phyloP scores from a whole-genome alignment of 35 echinoderm and acorn worm genomes.

The Eucidaris tribuloides region DNA sequence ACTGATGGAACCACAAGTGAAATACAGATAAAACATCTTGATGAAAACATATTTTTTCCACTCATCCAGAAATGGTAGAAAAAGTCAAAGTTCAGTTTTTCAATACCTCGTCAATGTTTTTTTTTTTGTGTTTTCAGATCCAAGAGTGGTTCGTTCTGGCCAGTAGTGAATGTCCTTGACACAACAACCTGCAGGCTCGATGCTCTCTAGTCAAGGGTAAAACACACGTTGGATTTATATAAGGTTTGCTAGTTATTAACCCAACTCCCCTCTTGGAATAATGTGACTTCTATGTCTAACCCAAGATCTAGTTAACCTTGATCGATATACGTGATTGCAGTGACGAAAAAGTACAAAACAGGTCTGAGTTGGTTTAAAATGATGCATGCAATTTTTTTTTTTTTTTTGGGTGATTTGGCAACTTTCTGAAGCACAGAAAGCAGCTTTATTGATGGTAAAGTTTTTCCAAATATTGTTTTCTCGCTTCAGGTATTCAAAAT shows the following conservation, averaged over 20 bases:
- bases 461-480: too few species aligned
- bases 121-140: constrained; percentile 20
- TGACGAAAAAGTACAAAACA: background rate
- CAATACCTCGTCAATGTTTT: too few species aligned
- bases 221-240: too few species aligned
- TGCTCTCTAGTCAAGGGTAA: constrained; percentile 64
- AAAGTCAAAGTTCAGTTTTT: too few species aligned
- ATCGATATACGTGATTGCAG: background rate
- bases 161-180: background rate
- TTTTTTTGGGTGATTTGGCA: too few species aligned
- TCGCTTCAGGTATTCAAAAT: too few species aligned
- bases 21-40: too few species aligned
- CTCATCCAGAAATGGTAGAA: too few species aligned
- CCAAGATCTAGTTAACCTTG: background rate
- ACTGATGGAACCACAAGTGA: too few species aligned
- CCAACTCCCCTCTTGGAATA: background rate
- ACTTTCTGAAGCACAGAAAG: too few species aligned
- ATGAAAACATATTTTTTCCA: too few species aligned
- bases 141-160: constrained; percentile 30
- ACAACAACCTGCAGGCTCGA: constrained; percentile 47
- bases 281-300: background rate
- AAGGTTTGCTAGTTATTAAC: background rate
- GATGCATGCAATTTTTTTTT: background rate
- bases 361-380: background rate
- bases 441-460: too few species aligned